Base-by-base conservation (phyloP, 1,140 invertebrate species). In the Pteromalus puparum region DNA sequence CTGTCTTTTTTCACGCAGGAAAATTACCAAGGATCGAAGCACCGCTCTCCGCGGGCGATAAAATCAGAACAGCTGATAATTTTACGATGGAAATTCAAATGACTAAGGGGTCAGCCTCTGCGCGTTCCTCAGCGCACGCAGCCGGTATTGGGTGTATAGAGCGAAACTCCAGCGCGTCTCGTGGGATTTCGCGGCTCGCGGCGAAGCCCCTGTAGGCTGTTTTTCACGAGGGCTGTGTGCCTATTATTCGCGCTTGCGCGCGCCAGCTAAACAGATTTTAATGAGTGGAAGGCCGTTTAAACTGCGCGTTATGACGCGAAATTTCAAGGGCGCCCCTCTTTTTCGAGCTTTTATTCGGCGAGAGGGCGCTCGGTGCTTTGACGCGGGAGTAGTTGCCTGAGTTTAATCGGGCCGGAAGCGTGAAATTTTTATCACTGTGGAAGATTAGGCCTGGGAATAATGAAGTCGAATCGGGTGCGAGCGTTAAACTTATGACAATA, bases 251-350 rank as follows among this genome's bases (percentile, higher is more conserved):
- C 75, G 79, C 65, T 86, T 79, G 79, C 65, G 86, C 81, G 73
- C 53, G 18, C 81, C 73, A 79, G 87, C 88, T 89, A 90, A 89
- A 90, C 87, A 89, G 87, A 89, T 88, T 90, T 89, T 90, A 89
- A 90, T 89, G 87, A 89, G 88, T 86, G 88, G 82, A 89, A 86
- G 86, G 87, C 86, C 87, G 88, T 42, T 79, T 79, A 61, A 78
- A 78, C 42, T 78, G 65, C 65, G 46, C 42, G 65, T 83, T 83
- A 61, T 89, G 87, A 88, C 87, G 85, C 82, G 65, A 87, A 88
- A 89, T 88, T 87, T 87, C 86, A 84, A 82, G 84, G 83, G 74
- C 76, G 82, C 5, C 28, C 73, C 68, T 68, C 48, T 61, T 18
- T 72, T 42, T n/a, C 65, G 34, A 46, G 65, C 82, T 86, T 87